These are phyloP conservation scores for Crematogaster levior DNA, from an alignment of 2,888 invertebrate species.

Conservation along the genomic window DNA sequence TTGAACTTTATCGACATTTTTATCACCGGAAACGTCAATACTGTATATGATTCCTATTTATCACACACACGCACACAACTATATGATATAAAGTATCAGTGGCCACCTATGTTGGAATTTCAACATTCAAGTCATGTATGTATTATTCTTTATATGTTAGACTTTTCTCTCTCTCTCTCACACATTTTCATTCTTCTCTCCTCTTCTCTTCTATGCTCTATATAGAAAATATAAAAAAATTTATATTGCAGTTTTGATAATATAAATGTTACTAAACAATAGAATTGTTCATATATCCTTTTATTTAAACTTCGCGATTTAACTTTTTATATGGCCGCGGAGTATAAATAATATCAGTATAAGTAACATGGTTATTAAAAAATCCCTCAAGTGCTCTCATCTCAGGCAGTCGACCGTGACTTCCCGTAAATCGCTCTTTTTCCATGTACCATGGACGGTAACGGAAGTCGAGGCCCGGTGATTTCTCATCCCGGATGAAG, in stretches of 20 bases:
- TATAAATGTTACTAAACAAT: not conserved
- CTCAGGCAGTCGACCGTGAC: conserved; percentile 38
- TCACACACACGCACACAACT: not conserved
- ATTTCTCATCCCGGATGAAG: conserved; percentile 72
- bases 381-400: not conserved
- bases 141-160: not conserved
- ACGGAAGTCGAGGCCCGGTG: conserved; percentile 59
- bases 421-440: conserved; percentile 58
- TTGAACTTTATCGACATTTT: not conserved
- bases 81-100: not conserved
- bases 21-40: not conserved
- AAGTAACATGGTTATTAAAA: conserved; percentile 26
- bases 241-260: not conserved
- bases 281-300: not conserved
- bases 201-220: not conserved
- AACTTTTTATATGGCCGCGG: conserved; percentile 1
- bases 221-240: not conserved
- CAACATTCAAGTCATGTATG: not conserved
- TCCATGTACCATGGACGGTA: conserved; percentile 15
- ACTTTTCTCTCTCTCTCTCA: not conserved
- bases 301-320: conserved; percentile 1
- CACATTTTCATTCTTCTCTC: not conserved
- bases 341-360: conserved; percentile 31
- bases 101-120: not conserved
- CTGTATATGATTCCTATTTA: not conserved